Percentiles rank a stretch among this genome's conserved stretches.
Conservation (phyloP, 2,888 invertebrate genomes). For the Macrosoma leucophasiata region DNA sequence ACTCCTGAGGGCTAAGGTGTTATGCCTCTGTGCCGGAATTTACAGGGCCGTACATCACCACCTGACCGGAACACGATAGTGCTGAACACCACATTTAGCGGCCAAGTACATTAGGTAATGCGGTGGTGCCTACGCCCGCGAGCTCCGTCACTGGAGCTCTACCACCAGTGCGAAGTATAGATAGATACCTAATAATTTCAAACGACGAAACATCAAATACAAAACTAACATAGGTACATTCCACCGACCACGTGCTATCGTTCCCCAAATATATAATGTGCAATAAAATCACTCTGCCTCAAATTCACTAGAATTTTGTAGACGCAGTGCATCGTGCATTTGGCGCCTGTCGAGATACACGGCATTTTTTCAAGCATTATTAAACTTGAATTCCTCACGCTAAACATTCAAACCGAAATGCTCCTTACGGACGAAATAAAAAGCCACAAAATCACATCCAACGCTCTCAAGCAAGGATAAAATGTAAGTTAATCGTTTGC, state of each 20-base stretch:
- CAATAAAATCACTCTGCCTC: constrained; percentile 31
- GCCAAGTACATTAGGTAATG: too few species aligned
- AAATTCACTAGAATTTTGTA: constrained; percentile 48
- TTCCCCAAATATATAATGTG: constrained; percentile 17
- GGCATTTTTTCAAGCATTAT: constrained; percentile 61
- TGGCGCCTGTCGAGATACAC: constrained; percentile 67
- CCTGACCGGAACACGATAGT: too few species aligned
- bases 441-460: constrained; percentile 30
- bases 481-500: constrained; percentile 64
- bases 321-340: constrained; percentile 60
- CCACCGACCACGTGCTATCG: constrained; percentile 12
- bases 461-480: constrained; percentile 38
- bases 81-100: too few species aligned
- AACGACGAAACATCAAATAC: too few species aligned
- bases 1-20: too few species aligned
- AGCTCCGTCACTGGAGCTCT: too few species aligned
- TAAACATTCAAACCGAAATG: constrained; percentile 26
- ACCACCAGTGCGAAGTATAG: too few species aligned
- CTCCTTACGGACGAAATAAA: constrained; percentile 27
- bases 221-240: too few species aligned
- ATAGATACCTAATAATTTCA: too few species aligned
- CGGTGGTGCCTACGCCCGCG: too few species aligned
- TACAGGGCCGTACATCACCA: too few species aligned
- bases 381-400: constrained; percentile 58
- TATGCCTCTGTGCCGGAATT: too few species aligned